phyloP scores from a whole-genome alignment of 2,113 vertebrate genomes.

The Atlantisia rogersi region DNA sequence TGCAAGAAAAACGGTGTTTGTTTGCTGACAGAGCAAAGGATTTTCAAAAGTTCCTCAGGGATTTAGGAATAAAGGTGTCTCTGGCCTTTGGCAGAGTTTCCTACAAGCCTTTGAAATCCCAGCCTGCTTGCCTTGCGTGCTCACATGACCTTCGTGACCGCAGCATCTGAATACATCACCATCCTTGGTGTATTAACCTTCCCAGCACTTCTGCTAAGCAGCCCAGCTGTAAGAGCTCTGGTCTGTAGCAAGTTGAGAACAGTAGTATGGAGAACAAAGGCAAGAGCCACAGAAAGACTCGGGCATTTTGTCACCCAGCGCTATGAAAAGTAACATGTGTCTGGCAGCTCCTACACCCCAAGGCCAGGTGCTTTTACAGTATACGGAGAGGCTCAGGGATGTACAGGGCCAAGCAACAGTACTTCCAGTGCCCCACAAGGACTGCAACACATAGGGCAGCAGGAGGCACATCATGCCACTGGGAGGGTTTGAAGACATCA shows the following conservation, averaged over 20 bases:
- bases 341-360: not conserved
- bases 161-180: not conserved
- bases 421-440: not conserved
- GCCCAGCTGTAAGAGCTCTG: not conserved
- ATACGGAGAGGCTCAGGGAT: accelerated
- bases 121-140: accelerated
- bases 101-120: not conserved
- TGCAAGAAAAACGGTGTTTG: not conserved
- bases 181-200: not conserved
- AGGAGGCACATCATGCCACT: not conserved
- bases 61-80: not conserved
- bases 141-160: not conserved
- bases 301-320: not conserved
- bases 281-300: not conserved
- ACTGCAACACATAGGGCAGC: not conserved
- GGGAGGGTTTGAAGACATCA: not conserved
- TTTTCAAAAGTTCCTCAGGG: not conserved
- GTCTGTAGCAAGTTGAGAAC: not conserved
- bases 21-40: not conserved
- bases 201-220: not conserved
- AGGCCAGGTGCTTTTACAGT: not conserved
- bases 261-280: not conserved
- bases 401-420: not conserved
- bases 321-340: not conserved
- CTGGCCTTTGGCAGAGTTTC: not conserved